Evolutionary conservation across 2,797 vertebrate genomes (phyloP).

Genomic region (Lacerta agilis): DNA sequence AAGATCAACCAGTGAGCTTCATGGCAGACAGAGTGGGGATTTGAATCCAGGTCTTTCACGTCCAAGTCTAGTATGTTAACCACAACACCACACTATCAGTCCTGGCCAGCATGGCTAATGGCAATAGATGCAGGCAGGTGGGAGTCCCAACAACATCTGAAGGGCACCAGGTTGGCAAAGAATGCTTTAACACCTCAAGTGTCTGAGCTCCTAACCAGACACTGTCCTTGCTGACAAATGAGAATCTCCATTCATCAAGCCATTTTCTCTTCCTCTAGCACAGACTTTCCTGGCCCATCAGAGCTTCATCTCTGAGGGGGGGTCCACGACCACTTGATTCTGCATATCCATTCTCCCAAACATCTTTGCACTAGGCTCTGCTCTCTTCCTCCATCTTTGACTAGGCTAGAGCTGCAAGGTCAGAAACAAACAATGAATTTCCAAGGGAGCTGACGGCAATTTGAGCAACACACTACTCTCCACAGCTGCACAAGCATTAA

Average conservation of each 20-base stretch:
- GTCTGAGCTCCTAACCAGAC: neutral
- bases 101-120: too few relatives aligned
- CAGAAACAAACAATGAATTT: neutral
- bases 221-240: neutral
- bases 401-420: neutral
- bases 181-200: too few relatives aligned
- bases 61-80: too few relatives aligned
- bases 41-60: too few relatives aligned
- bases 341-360: neutral
- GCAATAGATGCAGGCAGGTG: too few relatives aligned
- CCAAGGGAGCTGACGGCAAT: neutral
- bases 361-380: neutral
- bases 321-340: neutral
- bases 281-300: neutral
- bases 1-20: too few relatives aligned
- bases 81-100: too few relatives aligned
- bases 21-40: too few relatives aligned
- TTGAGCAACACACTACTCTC: neutral
- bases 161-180: neutral
- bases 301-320: neutral
- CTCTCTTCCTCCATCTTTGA: neutral
- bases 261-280: neutral
- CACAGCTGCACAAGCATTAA: too few relatives aligned
- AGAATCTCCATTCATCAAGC: neutral
- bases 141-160: neutral